A percentile compares a stretch with the other conserved stretches of the same genome.
Conservation (phyloP, 2,797 vertebrate genomes). For the Pangasius sanitwongsei region DNA sequence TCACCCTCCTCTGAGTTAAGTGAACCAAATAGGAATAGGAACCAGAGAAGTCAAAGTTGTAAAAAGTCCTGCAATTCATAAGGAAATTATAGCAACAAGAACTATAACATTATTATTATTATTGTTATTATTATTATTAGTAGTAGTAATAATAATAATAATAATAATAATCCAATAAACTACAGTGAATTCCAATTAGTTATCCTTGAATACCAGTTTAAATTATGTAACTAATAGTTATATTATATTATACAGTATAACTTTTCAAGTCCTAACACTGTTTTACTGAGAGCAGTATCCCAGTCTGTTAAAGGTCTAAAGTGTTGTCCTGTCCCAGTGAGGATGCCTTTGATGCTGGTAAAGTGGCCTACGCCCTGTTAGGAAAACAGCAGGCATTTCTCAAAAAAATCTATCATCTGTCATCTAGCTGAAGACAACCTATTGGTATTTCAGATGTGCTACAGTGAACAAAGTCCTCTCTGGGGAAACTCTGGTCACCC, state of each 20-base stretch:
- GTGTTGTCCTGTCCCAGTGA: constrained; percentile 52
- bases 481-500: constrained; percentile 50
- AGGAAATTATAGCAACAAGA: too few species aligned
- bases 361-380: constrained; percentile 54
- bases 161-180: background rate
- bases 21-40: background rate
- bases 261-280: constrained; percentile 15
- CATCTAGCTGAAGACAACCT: constrained; percentile 64
- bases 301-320: constrained; percentile 44
- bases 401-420: constrained; percentile 64
- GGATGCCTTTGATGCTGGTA: constrained; percentile 58
- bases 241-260: background rate
- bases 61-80: too few species aligned
- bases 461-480: constrained; percentile 58
- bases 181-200: background rate
- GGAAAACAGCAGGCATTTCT: constrained; percentile 59
- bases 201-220: background rate
- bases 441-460: constrained; percentile 64
- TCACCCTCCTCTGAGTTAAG: background rate
- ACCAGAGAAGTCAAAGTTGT: too few species aligned
- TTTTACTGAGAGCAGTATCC: constrained; percentile 36
- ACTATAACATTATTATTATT: too few species aligned
- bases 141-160: background rate
- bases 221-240: background rate
- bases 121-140: too few species aligned